phyloP scores from a whole-genome alignment of 1,140 invertebrate genomes.

The Drosophila sturtevanti region DNA sequence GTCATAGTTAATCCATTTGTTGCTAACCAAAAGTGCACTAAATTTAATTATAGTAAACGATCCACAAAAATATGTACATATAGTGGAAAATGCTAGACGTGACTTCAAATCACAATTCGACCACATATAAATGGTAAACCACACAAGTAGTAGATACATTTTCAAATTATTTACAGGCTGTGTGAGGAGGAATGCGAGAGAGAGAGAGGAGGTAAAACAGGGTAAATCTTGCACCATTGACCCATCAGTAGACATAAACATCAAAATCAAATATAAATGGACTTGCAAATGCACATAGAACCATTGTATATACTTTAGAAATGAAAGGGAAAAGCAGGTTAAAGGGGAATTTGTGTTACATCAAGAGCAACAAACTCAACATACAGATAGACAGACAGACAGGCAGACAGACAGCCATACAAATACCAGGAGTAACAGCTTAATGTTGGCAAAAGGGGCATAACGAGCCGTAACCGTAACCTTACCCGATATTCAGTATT shows the following conservation, averaged over 20 bases:
- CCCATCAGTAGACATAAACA: conserved; percentile 67
- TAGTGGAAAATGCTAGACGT: conserved; percentile 15
- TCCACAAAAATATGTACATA: conserved; percentile 8
- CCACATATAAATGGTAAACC: conserved; percentile 65
- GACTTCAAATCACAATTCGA: conserved; percentile 66
- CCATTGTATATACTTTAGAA: conserved; percentile 1
- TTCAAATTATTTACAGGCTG: conserved; percentile 55
- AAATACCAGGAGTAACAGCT: conserved; percentile 50
- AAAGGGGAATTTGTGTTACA: neutral
- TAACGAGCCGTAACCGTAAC: conserved; percentile 80
- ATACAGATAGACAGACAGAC: conserved; percentile 32
- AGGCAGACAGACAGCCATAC: conserved; percentile 24
- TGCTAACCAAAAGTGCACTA: conserved; percentile 36
- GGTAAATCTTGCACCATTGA: conserved; percentile 41
- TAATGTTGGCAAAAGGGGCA: conserved; percentile 65
- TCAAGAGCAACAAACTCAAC: conserved; percentile 59
- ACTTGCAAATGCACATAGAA: conserved; percentile 45
- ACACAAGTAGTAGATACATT: conserved; percentile 64
- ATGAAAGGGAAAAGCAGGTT: conserved; percentile 36
- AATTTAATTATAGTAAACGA: conserved; percentile 70
- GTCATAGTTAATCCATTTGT: conserved; percentile 35
- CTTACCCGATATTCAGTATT: conserved; percentile 63
- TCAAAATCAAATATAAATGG: conserved; percentile 81
- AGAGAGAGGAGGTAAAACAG: neutral
- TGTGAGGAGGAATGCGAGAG: conserved; percentile 10